phyloP scores from a whole-genome alignment of 2,797 vertebrate genomes.

The Carduelis carduelis region DNA sequence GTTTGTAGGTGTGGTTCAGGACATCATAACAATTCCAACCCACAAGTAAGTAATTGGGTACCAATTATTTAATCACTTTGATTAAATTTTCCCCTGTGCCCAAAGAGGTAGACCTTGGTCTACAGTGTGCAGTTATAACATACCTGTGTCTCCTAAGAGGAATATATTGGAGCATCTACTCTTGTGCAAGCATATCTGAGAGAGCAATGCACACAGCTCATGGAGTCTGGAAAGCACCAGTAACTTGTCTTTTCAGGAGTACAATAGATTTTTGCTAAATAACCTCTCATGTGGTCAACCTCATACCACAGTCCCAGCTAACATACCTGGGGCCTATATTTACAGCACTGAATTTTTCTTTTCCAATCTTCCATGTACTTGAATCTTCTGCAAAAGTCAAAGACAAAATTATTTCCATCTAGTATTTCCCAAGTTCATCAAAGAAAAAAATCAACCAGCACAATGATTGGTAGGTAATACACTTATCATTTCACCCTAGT shows the following conservation, averaged over 20 bases:
- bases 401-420: neutral
- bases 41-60: neutral
- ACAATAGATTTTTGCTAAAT: neutral
- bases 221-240: neutral
- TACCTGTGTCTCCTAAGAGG: neutral
- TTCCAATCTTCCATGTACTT: neutral
- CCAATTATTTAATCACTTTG: neutral
- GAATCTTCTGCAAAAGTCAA: neutral
- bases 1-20: neutral
- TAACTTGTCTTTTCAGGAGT: neutral
- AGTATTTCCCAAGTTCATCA: neutral
- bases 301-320: neutral
- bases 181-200: neutral
- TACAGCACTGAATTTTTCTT: neutral
- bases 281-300: neutral
- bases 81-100: neutral
- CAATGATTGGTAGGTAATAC: neutral
- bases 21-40: neutral
- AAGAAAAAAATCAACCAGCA: neutral
- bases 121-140: neutral
- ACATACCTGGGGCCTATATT: fast-evolving
- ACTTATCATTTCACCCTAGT: neutral
- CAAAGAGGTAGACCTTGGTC: neutral
- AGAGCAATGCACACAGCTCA: neutral
- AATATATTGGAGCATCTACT: neutral